Base-by-base conservation (phyloP, 2,113 vertebrate species). In the Paramisgurnus dabryanus region DNA sequence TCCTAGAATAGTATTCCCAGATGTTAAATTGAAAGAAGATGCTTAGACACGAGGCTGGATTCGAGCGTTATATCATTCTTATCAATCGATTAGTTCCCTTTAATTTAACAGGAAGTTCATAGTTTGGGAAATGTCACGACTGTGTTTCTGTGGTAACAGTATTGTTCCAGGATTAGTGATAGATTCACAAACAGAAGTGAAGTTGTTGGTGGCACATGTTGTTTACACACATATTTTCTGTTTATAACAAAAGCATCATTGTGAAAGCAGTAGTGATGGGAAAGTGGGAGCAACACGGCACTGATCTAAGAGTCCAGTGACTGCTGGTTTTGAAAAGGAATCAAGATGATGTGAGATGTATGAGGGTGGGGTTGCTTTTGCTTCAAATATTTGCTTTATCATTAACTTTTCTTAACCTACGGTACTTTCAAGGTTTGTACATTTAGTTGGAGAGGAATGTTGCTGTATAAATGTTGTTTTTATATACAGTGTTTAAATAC, bases 341-440 rank as follows among this genome's bases (percentile, higher is more conserved):
- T 11, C 7, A 12, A 10, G 49, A 57, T 79, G 12, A 67, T 68
- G 18, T 22, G 11, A 57, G 49, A 47, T 80, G 73, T 67, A 53
- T 22, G 10, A 83, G 67, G 82, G 78, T 77, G 82, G 68, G 79
- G 82, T 80, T 75, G 58, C 41, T 13, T 75, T 75, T 49, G 18
- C 13, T 34, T 75, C n/a, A 40, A 17, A 39, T 64, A 9, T 64
- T 75, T 64, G 43, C 58, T 34, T 34, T 75, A 72, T 57, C 50
- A 67, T n/a, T 6, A 58, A 18, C 70, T 40, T 67, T 49, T 77
- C 17, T 71, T 50, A 66, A 39, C 41, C 47, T 63, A 22, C 7
- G 41, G 41, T 27, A 58, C 27, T 57, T 53, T 58, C 4, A 17
- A 4, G 11, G 17, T 63, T 49, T 61, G 6, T 45, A 27, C 9